Conservation (phyloP, 2,888 invertebrate genomes). For the Cataglyphis albicans region DNA sequence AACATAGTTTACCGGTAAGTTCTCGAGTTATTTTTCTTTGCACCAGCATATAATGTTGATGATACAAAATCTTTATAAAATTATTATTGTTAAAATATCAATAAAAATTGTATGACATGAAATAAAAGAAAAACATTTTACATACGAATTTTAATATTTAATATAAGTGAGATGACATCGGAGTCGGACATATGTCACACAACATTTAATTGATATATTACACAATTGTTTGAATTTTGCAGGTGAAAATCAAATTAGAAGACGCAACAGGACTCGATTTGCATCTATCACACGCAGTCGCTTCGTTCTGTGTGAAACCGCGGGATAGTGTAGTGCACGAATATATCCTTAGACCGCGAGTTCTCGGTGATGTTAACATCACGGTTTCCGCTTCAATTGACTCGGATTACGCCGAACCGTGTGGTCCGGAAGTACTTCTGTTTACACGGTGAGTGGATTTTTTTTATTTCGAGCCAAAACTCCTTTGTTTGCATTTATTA, state of each 20-base stretch:
- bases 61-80: slow-evolving; percentile 7
- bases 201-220: not conserved
- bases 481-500: not conserved
- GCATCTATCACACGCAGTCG: slow-evolving; percentile 72
- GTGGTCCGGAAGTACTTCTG: slow-evolving; percentile 87
- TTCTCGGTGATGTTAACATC: slow-evolving; percentile 87
- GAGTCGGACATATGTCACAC: not conserved
- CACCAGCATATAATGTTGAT: not conserved
- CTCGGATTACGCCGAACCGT: slow-evolving; percentile 84
- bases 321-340: slow-evolving; percentile 82
- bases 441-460: slow-evolving; percentile 84
- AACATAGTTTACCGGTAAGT: slow-evolving; percentile 90
- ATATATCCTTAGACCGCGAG: slow-evolving; percentile 78
- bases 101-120: not conserved
- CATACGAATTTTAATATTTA: not conserved
- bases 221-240: not conserved
- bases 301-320: slow-evolving; percentile 79
- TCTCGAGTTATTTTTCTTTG: not conserved
- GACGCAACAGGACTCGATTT: slow-evolving; percentile 79
- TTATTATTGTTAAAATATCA: not conserved
- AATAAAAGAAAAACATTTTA: not conserved
- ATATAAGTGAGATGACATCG: not conserved
- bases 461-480: not conserved
- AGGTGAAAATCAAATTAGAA: slow-evolving; percentile 80
- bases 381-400: slow-evolving; percentile 87